Percentiles rank a stretch among this genome's conserved stretches.
Conservation (phyloP, 2,113 vertebrate species). For the Mionectes macconnelli region DNA sequence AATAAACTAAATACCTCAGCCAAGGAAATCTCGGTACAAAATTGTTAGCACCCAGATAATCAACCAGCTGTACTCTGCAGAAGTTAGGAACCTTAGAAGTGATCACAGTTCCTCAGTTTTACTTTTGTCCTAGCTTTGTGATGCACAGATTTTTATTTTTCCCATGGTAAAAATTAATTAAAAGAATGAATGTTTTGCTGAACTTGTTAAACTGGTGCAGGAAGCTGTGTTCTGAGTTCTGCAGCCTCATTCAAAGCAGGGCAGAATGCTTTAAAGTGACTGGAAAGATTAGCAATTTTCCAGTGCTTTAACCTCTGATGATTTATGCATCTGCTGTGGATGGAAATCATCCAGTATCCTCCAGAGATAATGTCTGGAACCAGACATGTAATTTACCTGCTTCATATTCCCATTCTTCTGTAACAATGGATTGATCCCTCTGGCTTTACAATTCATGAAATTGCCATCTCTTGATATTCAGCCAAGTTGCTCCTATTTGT, state of each 20-base stretch:
- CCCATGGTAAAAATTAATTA: background rate
- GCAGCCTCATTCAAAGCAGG: background rate
- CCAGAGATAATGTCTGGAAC: slow-evolving; percentile 40
- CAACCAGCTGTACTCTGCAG: background rate
- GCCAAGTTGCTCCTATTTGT: background rate
- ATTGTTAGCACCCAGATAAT: background rate
- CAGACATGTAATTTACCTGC: slow-evolving; percentile 47
- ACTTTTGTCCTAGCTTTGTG: background rate
- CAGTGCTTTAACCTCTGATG: background rate
- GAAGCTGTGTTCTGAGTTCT: background rate
- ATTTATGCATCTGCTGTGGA: background rate
- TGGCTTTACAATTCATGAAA: background rate
- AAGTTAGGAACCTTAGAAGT: background rate
- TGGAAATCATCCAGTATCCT: background rate
- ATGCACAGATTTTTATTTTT: background rate
- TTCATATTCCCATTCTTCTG: slow-evolving; percentile 62
- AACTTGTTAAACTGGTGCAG: background rate
- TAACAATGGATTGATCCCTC: background rate
- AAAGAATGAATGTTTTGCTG: background rate
- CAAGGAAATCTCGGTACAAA: background rate
- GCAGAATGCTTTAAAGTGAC: background rate
- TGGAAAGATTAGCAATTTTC: background rate
- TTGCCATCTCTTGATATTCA: background rate
- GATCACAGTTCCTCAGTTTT: background rate
- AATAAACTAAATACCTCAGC: background rate